Evolutionary conservation across 2,113 vertebrate species (phyloP), one percentile per base, ranked within the genome.

Genomic region (Hippolais icterina): DNA sequence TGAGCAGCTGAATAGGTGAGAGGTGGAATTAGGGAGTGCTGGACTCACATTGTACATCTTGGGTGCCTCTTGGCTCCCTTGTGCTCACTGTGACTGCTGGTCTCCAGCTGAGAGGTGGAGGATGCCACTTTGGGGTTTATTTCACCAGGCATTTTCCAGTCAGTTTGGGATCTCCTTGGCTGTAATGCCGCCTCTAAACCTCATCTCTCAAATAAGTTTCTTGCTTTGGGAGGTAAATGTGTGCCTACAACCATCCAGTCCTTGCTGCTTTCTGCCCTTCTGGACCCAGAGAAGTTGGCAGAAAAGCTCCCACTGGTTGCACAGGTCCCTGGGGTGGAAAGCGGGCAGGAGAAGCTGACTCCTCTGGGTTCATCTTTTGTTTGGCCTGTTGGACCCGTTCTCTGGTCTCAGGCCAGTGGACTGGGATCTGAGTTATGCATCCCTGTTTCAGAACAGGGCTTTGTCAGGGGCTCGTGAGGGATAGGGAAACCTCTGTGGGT

Each of bases 41-140:
- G 59, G 66, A 39, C 15, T 80, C 2, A 0, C 5, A 21, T 21
- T 52, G 37, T 5, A 5, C 0, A 0, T 29, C 19, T 59, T 42
- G 44, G 56, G 52, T 16, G 31, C 47, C 44, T 75, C 39, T 27
- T 33, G 59, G 65, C 27, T 93, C 42, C n/a, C 39, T 31, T 59
- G 47, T 28, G 31, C 60, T 74, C 11, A 0, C 27, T 1, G 24
- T 28, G 52, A 17, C 20, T 6, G 53, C 41, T 42, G 33, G 12
- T 64, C 12, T 83, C 37, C 35, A 17, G 27, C 29, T 28, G 44
- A 28, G 59, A 18, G 25, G 23, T 53, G 15, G 42, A 82, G 76
- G 66, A 13, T 64, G 23, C 44, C 46, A 35, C 6, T 3, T 10
- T 56, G 56, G 35, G 41, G 25, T 23, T 84, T 27, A 19, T 76